A percentile compares a stretch with the other conserved stretches of the same genome.
These are phyloP conservation scores for Hydriomena furcata DNA, from an alignment of 2,888 invertebrate species.

Conservation along the genomic window DNA sequence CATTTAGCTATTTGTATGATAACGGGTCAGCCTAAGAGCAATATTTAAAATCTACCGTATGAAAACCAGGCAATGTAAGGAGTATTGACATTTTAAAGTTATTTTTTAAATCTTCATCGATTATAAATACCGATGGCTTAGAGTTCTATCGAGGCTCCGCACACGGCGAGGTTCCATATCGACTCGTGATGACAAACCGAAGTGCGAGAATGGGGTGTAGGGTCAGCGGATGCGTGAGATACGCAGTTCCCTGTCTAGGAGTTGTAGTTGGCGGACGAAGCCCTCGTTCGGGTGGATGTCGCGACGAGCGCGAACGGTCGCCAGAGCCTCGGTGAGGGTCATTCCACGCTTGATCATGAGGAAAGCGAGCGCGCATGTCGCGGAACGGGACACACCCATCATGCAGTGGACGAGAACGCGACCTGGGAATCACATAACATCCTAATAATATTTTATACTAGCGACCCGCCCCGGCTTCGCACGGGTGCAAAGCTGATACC, in stretches of 20 bases:
- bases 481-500: too few species aligned
- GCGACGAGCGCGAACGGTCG: conserved; percentile 86
- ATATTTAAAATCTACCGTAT: not conserved
- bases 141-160: conserved; percentile 66
- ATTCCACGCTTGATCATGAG: conserved; percentile 91
- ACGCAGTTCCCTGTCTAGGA: conserved; percentile 85
- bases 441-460: too few species aligned
- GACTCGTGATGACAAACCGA: conserved; percentile 46
- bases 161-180: conserved; percentile 46
- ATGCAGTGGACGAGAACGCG: conserved; percentile 91
- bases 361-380: conserved; percentile 91
- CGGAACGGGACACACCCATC: conserved; percentile 92
- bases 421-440: conserved; percentile 73
- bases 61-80: not conserved
- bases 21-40: too few species aligned
- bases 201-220: conserved; percentile 56
- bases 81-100: conserved; percentile 12
- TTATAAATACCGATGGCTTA: conserved; percentile 34
- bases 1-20: too few species aligned
- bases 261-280: conserved; percentile 90
- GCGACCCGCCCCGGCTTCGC: too few species aligned
- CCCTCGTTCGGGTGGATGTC: conserved; percentile 92
- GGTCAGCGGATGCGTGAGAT: conserved; percentile 79
- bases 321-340: conserved; percentile 89
- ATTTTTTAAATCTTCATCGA: conserved; percentile 6